These are phyloP conservation scores for Myiagra hebetior DNA, from an alignment of 2,113 vertebrate genomes.

Conservation along the genomic window DNA sequence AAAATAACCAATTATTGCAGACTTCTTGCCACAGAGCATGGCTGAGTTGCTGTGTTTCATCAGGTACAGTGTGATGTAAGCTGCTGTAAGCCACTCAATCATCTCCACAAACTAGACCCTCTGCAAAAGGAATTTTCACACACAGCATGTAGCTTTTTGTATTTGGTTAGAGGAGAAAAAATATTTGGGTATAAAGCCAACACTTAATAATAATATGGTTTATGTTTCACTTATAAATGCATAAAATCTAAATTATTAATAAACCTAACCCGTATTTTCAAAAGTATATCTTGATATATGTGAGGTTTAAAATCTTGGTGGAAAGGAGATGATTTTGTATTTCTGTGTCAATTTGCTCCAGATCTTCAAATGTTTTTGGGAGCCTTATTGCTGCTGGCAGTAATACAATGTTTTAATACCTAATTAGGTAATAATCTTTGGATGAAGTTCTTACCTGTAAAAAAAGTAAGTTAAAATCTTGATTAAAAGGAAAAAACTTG, in stretches of 20 bases:
- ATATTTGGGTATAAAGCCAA: not conserved
- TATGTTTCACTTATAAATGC: not conserved
- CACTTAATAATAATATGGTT: not conserved
- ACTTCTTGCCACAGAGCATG: not conserved
- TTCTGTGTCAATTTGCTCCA: not conserved
- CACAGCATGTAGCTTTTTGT: not conserved
- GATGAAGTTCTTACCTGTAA: not conserved
- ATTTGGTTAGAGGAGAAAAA: not conserved
- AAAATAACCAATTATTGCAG: not conserved
- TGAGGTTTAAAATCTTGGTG: not conserved
- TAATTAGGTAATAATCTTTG: conserved; percentile 47
- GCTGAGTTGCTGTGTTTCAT: not conserved
- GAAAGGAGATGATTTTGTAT: not conserved
- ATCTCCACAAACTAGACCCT: not conserved
- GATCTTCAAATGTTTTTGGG: not conserved
- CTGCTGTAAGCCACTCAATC: not conserved
- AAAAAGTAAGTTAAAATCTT: conserved; percentile 46
- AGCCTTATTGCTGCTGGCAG: not conserved
- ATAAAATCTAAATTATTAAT: not conserved
- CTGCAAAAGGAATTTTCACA: not conserved
- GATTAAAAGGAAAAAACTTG: not conserved
- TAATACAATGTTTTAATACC: conserved; percentile 8
- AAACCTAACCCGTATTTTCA: not conserved
- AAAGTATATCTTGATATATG: not conserved
- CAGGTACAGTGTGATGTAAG: not conserved